Conservation (phyloP, 92 coral and sea anemone species). For the Nematostella vectensis region DNA sequence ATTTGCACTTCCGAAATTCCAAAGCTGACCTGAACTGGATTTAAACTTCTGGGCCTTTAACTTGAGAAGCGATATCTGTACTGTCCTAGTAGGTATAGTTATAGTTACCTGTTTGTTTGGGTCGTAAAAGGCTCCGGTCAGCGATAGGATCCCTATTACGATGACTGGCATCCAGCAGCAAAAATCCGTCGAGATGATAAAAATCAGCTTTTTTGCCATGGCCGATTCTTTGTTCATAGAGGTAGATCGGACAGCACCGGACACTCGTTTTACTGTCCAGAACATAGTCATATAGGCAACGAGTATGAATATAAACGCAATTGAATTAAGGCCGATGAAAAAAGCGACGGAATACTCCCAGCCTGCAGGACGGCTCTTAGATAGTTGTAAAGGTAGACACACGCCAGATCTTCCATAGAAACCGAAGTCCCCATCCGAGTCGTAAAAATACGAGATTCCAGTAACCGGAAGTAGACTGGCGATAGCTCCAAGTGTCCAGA, state of each 20-base stretch:
- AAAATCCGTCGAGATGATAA: slow-evolving; percentile 55
- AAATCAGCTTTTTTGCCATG: slow-evolving; percentile 47
- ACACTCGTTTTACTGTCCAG: slow-evolving; percentile 31
- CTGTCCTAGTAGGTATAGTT: too few species aligned
- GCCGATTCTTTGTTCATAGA: slow-evolving; percentile 47
- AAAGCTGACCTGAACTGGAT: too few species aligned
- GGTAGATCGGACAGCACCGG: slow-evolving; percentile 40
- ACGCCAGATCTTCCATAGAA: slow-evolving; percentile 63
- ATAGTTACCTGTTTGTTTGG: slow-evolving; percentile 27
- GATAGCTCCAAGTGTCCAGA: slow-evolving; percentile 25
- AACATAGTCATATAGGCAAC: slow-evolving; percentile 49
- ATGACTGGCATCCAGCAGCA: slow-evolving; percentile 70
- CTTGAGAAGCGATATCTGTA: too few species aligned
- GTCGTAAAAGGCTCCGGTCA: slow-evolving; percentile 41
- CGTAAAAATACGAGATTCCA: slow-evolving; percentile 35
- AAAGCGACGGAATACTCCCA: slow-evolving; percentile 56
- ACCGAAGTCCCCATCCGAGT: slow-evolving; percentile 28
- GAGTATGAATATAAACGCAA: slow-evolving; percentile 46
- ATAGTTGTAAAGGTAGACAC: slow-evolving; percentile 47
- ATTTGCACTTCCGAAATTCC: too few species aligned
- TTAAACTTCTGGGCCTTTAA: too few species aligned
- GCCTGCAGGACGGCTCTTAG: slow-evolving; percentile 45
- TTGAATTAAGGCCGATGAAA: slow-evolving; percentile 40
- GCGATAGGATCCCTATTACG: slow-evolving; percentile 38
- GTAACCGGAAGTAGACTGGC: slow-evolving; percentile 32